Base-by-base conservation (phyloP, 64 coral and sea anemone species). In the Montipora sp. region DNA sequence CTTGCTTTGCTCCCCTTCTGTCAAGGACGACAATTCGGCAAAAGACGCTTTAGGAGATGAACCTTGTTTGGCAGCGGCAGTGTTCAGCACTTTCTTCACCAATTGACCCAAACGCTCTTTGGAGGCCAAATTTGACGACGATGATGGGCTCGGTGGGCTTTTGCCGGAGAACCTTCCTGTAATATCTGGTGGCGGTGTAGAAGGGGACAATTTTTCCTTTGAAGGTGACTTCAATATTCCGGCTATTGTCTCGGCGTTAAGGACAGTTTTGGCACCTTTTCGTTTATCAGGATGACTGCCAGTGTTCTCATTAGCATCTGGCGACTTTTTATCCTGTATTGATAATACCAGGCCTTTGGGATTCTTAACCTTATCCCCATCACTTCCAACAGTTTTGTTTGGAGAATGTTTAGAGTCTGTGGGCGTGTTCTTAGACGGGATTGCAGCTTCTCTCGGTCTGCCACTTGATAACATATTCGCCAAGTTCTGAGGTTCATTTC, bases 21-120 rank as follows among this genome's bases (percentile, higher is more conserved):
- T 15, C 20, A 58, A 49, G 19, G n/a, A 71, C 2, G 59, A 3
- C 16, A 50, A 65, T 18, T 92, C 90, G 67, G 59, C 90, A 61
- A 92, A 85, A 2, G 90, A 92, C 9, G 74, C 49, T 18, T 83
- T 61, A 50, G 90, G 90, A 71, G 90, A 92, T 22, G 87, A 77
- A 43, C 87, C 68, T 92, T 94, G 84, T 48, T 91, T 94, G 49
- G 89, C 76, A 2, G 92, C 91, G 8, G 92, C 92, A 11, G 95
- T 94, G 55, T 87, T 98, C 15, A 98, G 87, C 7, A 98, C 92
- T 73, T 98, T 98, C 48, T 98, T 98, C 5, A 98, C 95, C 14
- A 98, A 67, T 48, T 98, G 95, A 19, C 95, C 95, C 58, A 98
- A 53, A 3, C 94, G 61, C 16, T 98, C 95, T 48, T 94, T 98